Conservation (phyloP, 2,888 invertebrate genomes). For the Parasteatoda lunata region DNA sequence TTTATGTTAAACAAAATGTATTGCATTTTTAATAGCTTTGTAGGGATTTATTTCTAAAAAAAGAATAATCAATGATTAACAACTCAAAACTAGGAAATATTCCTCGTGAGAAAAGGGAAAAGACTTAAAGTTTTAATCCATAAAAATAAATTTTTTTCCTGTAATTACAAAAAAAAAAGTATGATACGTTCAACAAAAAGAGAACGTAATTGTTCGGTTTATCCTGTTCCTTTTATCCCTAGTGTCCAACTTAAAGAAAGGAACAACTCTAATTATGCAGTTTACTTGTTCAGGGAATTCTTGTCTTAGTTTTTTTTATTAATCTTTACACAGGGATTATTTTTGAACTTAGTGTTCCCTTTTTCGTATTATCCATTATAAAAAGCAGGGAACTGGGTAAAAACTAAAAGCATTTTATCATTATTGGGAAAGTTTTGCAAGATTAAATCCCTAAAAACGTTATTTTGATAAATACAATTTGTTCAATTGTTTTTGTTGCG, state of each 20-base stretch:
- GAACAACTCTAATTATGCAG: slow-evolving; percentile 2
- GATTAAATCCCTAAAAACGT: background rate
- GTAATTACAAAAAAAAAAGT: background rate
- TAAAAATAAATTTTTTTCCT: background rate
- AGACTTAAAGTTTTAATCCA: slow-evolving; percentile 2
- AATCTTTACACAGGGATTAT: background rate
- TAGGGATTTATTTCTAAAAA: background rate
- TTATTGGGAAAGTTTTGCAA: background rate
- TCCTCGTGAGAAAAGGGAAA: background rate
- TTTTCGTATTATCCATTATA: no score
- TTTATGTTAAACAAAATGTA: background rate
- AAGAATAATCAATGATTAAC: background rate
- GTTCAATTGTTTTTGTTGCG: background rate
- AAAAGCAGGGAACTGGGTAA: no score
- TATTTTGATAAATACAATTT: slow-evolving; percentile 2
- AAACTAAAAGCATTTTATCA: background rate
- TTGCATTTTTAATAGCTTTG: background rate
- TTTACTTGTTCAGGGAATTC: background rate
- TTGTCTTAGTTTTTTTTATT: background rate
- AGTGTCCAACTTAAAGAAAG: background rate
- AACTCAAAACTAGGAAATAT: background rate
- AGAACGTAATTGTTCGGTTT: background rate
- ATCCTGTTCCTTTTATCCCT: background rate
- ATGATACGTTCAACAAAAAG: background rate
- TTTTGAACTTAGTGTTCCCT: no score